A percentile compares a stretch with the other conserved stretches of the same genome.
These are phyloP conservation scores for Acromyrmex heyeri DNA, from an alignment of 1,140 invertebrate species.

Conservation along the genomic window DNA sequence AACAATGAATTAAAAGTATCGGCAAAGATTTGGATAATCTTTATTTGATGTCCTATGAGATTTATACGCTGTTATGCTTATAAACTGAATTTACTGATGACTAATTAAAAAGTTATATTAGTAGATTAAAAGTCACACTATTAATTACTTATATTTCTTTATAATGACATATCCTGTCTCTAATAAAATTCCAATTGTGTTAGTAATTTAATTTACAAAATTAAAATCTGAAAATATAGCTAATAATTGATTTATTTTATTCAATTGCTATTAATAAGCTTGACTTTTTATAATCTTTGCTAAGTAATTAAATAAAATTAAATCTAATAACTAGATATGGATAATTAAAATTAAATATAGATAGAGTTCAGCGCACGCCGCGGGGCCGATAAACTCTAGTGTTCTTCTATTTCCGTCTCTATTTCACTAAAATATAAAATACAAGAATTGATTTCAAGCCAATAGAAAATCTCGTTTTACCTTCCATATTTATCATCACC, in stretches of 20 bases:
- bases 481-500: neutral
- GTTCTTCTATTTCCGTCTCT: neutral
- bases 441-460: neutral
- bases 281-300: neutral
- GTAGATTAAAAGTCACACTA: neutral
- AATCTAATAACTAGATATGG: conserved; percentile 17
- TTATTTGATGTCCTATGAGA: conserved; percentile 32
- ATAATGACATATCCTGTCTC: neutral
- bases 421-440: conserved; percentile 15
- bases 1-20: conserved; percentile 51
- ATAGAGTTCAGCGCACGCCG: neutral
- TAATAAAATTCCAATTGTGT: neutral
- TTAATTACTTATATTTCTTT: neutral
- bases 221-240: neutral
- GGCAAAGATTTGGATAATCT: conserved; percentile 9
- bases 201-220: conserved; percentile 15
- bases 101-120: neutral
- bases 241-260: conserved; percentile 15
- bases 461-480: neutral
- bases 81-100: conserved; percentile 6
- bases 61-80: conserved; percentile 4
- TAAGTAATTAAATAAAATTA: conserved; percentile 24
- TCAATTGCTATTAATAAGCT: conserved; percentile 5
- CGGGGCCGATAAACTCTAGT: neutral
- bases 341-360: conserved; percentile 16